Base-by-base conservation (phyloP, 1,140 invertebrate species). In the Episyrphus balteatus region DNA sequence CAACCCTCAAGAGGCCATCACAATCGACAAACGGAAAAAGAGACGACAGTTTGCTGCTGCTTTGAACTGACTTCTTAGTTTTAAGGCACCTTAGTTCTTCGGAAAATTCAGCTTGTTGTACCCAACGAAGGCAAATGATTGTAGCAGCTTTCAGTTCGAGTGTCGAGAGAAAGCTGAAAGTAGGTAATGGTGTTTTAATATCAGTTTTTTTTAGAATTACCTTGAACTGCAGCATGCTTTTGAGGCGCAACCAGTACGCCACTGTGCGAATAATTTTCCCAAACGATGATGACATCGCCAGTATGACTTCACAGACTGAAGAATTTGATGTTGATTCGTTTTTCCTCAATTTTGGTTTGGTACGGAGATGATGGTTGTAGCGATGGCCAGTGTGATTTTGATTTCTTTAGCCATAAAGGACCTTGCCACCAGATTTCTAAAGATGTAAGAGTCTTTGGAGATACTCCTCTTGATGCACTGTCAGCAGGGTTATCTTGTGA, bases 401-500 rank as follows among this genome's bases (percentile, higher is more conserved):
- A n/a, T n/a, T n/a, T n/a, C n/a, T n/a, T n/a, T n/a, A 44, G 31
- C 12, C 33, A 12, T 17, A 13, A 12, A 9, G 48, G 48, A 7
- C 44, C 48, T n/a, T 45, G 11, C 49, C 44, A 50, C 49, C 38
- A 50, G 15, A 50, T 14, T 3, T 34, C 36, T 26, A 30, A 46
- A 10, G 42, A 6, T 15, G 31, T 18, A 10, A 46, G 30, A 1
- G 52, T 21, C 1, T 7, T 42, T 11, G 41, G 7, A 21, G 18
- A 21, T 42, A 12, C 18, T 9, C n/a, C n/a, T n/a, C n/a, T n/a
- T n/a, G n/a, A n/a, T n/a, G n/a, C n/a, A n/a, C n/a, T n/a, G n/a
- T n/a, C n/a, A n/a, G 57, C 62, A 33, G 61, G 61, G 37, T 66
- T 68, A 0, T 51, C 10, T 15, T 54, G 37, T 2, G 56, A 54